These are phyloP conservation scores for Pedionomus torquatus DNA, from an alignment of 2,113 vertebrate genomes.

Conservation along the genomic window DNA sequence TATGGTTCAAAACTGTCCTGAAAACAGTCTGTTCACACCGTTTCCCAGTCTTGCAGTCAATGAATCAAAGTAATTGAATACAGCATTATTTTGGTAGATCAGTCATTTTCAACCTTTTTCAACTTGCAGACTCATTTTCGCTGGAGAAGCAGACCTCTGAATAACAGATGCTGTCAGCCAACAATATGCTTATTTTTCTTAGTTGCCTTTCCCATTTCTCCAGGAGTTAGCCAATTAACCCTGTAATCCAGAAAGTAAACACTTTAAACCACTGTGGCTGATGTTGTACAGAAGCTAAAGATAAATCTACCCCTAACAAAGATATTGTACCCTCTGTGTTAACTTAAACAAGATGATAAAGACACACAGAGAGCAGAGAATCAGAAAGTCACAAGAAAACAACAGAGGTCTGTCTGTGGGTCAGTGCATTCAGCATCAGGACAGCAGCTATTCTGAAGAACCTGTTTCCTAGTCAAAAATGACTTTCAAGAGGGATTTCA, in stretches of 20 bases:
- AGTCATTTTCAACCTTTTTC: background rate
- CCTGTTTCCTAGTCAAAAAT: background rate
- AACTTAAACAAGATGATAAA: background rate
- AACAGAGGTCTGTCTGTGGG: background rate
- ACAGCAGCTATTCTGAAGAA: background rate
- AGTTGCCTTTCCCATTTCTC: background rate
- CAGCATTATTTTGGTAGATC: background rate
- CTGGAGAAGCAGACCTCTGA: background rate
- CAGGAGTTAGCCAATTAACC: background rate
- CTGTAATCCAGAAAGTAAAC: background rate
- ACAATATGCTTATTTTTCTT: background rate
- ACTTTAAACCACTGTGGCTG: background rate
- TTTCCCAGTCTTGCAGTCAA: background rate
- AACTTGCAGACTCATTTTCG: background rate
- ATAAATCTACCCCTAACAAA: background rate
- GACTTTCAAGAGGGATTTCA: background rate
- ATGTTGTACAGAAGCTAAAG: background rate
- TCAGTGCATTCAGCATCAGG: background rate
- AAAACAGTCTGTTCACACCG: background rate
- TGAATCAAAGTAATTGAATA: background rate
- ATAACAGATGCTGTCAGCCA: background rate
- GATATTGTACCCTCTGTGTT: background rate
- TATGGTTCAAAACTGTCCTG: background rate
- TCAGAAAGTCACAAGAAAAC: fast-evolving
- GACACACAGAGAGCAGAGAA: background rate